Percentiles rank a stretch among this genome's conserved stretches.
Evolutionary conservation across 64 coral and sea anemone genomes (phyloP).

Genomic region (Montipora sp.): DNA sequence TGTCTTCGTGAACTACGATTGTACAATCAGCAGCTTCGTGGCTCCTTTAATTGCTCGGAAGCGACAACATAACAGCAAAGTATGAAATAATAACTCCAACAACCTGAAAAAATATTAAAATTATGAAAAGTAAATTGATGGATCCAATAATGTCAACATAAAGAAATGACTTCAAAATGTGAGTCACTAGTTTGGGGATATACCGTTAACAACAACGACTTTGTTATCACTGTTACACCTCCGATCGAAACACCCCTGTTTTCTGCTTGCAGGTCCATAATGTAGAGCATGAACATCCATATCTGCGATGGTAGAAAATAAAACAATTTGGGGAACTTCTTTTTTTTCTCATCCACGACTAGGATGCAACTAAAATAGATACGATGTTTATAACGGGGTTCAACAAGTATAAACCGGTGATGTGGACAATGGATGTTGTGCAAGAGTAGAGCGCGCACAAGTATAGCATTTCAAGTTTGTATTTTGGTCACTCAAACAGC

Average conservation of each 20-base stretch:
- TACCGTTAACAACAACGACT: conserved; percentile 21
- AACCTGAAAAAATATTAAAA: background rate
- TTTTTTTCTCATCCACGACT: too few species aligned
- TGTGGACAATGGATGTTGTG: too few species aligned
- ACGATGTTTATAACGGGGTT: too few species aligned
- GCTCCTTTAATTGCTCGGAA: background rate
- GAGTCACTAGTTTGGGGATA: background rate
- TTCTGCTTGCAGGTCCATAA: conserved; percentile 11
- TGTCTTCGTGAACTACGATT: too few species aligned
- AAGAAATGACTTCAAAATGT: background rate
- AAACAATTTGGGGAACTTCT: too few species aligned
- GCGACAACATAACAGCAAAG: background rate
- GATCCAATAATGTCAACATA: background rate
- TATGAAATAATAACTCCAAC: background rate
- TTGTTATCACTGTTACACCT: background rate
- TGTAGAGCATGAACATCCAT: conserved; percentile 3
- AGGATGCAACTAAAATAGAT: too few species aligned
- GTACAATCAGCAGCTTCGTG: too few species aligned
- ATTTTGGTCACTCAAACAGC: background rate
- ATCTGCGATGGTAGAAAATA: background rate
- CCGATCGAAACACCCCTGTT: conserved; percentile 2
- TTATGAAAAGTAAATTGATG: background rate
- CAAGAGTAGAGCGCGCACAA: background rate
- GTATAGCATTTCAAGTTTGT: background rate
- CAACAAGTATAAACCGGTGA: too few species aligned